These are phyloP conservation scores for Pipistrellus pygmaeus DNA, from an alignment of 2,797 vertebrate species.

Conservation along the genomic window DNA sequence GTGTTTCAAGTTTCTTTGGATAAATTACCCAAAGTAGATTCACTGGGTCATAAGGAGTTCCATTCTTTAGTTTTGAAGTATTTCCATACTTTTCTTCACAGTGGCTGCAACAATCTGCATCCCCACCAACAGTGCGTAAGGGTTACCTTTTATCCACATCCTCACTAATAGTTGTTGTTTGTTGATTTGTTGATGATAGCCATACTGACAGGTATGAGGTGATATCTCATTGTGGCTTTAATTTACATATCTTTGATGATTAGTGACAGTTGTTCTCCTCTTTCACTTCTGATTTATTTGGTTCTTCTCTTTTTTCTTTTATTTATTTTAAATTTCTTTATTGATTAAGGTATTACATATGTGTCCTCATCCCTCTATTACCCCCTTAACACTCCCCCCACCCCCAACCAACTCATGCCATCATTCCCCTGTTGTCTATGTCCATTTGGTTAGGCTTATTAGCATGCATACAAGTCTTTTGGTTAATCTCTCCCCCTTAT, in stretches of 20 bases:
- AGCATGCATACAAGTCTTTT: too few relatives aligned
- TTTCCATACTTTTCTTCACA: background rate
- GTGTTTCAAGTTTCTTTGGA: background rate
- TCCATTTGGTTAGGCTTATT: too few relatives aligned
- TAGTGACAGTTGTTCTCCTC: background rate
- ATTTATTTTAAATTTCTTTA: background rate
- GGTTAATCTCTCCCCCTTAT: too few relatives aligned
- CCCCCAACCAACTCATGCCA: too few relatives aligned
- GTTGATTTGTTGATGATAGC: background rate
- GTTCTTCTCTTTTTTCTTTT: background rate
- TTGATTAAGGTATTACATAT: too few relatives aligned
- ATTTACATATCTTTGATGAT: background rate
- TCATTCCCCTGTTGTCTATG: too few relatives aligned
- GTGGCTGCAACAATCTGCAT: background rate
- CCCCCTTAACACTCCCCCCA: too few relatives aligned
- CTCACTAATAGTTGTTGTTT: background rate
- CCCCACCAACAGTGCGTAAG: background rate
- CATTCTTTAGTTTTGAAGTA: background rate
- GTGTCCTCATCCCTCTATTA: too few relatives aligned
- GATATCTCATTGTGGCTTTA: background rate
- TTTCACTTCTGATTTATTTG: background rate
- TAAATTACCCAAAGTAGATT: background rate
- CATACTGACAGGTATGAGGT: background rate
- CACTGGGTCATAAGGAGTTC: background rate
- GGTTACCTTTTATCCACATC: background rate